Conservation (phyloP, 1,140 invertebrate species). For the Scaptomyza hsui region DNA sequence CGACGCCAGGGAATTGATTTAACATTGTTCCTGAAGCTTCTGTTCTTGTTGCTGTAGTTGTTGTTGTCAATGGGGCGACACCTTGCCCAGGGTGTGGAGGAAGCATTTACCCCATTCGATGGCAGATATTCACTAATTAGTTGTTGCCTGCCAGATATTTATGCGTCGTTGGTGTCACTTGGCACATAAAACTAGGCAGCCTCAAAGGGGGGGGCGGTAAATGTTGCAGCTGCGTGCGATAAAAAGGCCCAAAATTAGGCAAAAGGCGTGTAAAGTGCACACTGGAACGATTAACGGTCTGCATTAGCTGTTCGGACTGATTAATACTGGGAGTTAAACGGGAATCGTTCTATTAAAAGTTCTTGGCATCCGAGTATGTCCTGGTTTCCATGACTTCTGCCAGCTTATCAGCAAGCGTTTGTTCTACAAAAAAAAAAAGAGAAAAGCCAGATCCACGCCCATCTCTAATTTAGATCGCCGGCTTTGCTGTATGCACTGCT, state of each 20-base stretch:
- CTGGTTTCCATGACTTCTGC: too few species aligned
- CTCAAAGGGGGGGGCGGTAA: background rate
- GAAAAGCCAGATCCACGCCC: background rate
- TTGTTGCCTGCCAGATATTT: slow-evolving; percentile 77
- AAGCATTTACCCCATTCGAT: slow-evolving; percentile 44
- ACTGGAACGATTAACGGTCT: slow-evolving; percentile 72
- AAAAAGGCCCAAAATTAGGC: slow-evolving; percentile 80
- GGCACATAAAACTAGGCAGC: slow-evolving; percentile 63
- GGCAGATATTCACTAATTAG: slow-evolving; percentile 74
- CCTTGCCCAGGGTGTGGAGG: slow-evolving; percentile 47
- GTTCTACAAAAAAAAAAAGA: background rate
- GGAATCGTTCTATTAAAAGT: too few species aligned
- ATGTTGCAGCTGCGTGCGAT: slow-evolving; percentile 76
- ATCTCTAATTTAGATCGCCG: slow-evolving; percentile 11
- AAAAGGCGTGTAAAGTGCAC: slow-evolving; percentile 75
- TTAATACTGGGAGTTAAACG: slow-evolving; percentile 76
- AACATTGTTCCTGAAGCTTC: slow-evolving; percentile 49
- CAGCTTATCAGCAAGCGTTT: slow-evolving; percentile 4
- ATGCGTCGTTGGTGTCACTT: slow-evolving; percentile 75
- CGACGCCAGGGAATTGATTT: slow-evolving; percentile 70
- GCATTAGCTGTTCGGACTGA: slow-evolving; percentile 69
- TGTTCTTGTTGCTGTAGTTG: slow-evolving; percentile 13
- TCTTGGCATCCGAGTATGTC: too few species aligned
- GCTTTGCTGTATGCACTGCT: slow-evolving; percentile 58
- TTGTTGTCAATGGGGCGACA: slow-evolving; percentile 58